phyloP scores from a whole-genome alignment of 2,888 invertebrate species.

The Thera obeliscata region DNA sequence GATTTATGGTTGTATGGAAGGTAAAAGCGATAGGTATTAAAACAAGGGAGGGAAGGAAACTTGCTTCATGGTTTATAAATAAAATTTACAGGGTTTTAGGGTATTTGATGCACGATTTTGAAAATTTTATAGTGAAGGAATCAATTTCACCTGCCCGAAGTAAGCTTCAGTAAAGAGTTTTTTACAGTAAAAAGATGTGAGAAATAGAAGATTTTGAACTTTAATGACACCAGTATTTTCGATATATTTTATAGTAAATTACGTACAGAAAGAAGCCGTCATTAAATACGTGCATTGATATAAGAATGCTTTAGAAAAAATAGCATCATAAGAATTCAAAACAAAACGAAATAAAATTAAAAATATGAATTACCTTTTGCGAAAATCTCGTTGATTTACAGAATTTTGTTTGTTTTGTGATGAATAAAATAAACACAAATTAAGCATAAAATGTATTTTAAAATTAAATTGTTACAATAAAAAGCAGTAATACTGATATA shows the following conservation, averaged over 20 bases:
- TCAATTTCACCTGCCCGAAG: not conserved
- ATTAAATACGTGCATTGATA: not conserved
- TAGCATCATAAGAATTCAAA: slow-evolving; percentile 3
- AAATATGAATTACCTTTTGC: slow-evolving; percentile 34
- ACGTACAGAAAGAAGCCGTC: too few species aligned
- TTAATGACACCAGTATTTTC: not conserved
- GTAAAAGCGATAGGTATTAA: too few species aligned
- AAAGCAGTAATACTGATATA: slow-evolving; percentile 54
- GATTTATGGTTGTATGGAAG: too few species aligned
- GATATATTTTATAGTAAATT: not conserved
- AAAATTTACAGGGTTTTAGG: too few species aligned
- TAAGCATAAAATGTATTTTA: slow-evolving; percentile 38
- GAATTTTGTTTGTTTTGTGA: slow-evolving; percentile 16
- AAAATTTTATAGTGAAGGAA: too few species aligned
- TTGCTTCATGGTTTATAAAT: too few species aligned
- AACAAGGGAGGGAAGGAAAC: too few species aligned
- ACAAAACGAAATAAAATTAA: slow-evolving; percentile 3
- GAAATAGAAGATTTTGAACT: not conserved
- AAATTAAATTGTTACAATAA: slow-evolving; percentile 39
- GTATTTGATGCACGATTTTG: too few species aligned
- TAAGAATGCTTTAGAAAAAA: not conserved
- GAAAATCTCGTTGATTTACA: slow-evolving; percentile 5
- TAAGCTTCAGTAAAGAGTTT: not conserved
- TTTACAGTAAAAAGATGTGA: not conserved
- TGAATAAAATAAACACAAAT: slow-evolving; percentile 26